A percentile compares a stretch with the other conserved stretches of the same genome.
Evolutionary conservation across 2,797 vertebrate genomes (phyloP).

Genomic region (Sebastolobus alascanus): DNA sequence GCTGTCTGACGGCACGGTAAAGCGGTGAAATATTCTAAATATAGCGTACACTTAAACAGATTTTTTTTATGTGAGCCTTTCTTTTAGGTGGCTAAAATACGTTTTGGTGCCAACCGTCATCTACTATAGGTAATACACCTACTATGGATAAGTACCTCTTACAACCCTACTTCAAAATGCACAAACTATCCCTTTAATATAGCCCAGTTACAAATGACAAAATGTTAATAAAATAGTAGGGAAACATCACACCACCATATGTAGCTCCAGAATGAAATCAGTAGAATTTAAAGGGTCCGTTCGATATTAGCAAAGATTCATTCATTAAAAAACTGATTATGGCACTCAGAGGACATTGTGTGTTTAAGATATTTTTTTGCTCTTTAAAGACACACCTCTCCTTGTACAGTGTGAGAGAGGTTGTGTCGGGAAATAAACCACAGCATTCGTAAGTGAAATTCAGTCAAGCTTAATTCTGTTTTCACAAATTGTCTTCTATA

Average conservation of each 20-base stretch:
- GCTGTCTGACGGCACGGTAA: too few species aligned
- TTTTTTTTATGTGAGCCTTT: too few species aligned
- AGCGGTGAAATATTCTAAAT: too few species aligned
- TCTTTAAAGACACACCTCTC: conserved; percentile 37
- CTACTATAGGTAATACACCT: too few species aligned
- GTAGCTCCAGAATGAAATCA: conserved; percentile 48
- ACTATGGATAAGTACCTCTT: too few species aligned
- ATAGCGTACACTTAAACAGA: too few species aligned
- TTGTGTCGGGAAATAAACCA: conserved; percentile 42
- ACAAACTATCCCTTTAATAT: conserved; percentile 1
- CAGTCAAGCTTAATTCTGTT: conserved; percentile 58
- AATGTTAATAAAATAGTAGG: conserved; percentile 15
- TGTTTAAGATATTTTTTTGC: conserved; percentile 35
- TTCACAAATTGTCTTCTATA: conserved; percentile 62
- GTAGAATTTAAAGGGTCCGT: conserved; percentile 77
- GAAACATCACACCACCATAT: conserved; percentile 18
- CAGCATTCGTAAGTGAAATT: conserved; percentile 58
- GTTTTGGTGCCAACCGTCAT: too few species aligned
- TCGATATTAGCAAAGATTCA: conserved; percentile 58
- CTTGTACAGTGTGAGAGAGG: conserved; percentile 15
- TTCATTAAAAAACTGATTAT: conserved; percentile 56
- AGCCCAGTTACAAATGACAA: conserved; percentile 57
- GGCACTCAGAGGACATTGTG: conserved; percentile 64
- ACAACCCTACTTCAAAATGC: too few species aligned
- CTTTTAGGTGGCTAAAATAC: too few species aligned